phyloP scores from a whole-genome alignment of 2,888 invertebrate genomes.

The Eristalinus aeneus region DNA sequence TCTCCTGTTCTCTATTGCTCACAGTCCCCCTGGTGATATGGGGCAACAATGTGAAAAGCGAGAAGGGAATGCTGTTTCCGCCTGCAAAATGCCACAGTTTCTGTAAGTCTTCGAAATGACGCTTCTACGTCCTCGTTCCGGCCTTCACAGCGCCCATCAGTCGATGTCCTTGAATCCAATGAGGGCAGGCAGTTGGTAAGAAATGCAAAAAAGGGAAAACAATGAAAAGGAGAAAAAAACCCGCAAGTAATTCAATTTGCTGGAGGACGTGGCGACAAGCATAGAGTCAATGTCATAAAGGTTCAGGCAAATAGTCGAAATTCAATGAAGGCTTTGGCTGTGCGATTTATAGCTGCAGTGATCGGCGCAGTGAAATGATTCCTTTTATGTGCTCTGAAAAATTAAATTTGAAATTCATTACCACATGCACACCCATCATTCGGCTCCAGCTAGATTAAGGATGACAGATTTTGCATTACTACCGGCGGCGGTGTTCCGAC shows the following conservation, averaged over 20 bases:
- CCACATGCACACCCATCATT: constrained; percentile 11
- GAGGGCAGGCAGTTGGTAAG: neutral
- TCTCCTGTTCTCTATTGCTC: neutral
- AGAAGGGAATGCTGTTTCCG: constrained; percentile 32
- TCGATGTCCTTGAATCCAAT: constrained; percentile 27
- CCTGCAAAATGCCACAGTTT: constrained; percentile 17
- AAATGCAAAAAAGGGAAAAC: neutral
- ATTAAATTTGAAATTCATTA: constrained; percentile 36
- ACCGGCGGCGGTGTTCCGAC: constrained; percentile 8
- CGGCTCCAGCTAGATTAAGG: constrained; percentile 48
- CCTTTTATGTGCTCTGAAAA: neutral
- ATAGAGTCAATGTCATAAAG: neutral
- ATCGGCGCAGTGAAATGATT: neutral
- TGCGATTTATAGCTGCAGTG: neutral
- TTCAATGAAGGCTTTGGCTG: constrained; percentile 5
- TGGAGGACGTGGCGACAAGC: neutral
- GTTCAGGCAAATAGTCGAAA: constrained; percentile 7
- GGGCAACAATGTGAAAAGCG: constrained; percentile 2
- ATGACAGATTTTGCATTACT: constrained; percentile 42
- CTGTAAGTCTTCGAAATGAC: constrained; percentile 2
- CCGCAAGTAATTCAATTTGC: constrained; percentile 20
- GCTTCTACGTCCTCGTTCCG: neutral
- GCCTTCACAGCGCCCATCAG: neutral
- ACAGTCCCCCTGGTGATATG: neutral
- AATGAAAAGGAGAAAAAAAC: neutral